phyloP scores from a whole-genome alignment of 2,113 vertebrate species.

The Mesembrinibis cayennensis region DNA sequence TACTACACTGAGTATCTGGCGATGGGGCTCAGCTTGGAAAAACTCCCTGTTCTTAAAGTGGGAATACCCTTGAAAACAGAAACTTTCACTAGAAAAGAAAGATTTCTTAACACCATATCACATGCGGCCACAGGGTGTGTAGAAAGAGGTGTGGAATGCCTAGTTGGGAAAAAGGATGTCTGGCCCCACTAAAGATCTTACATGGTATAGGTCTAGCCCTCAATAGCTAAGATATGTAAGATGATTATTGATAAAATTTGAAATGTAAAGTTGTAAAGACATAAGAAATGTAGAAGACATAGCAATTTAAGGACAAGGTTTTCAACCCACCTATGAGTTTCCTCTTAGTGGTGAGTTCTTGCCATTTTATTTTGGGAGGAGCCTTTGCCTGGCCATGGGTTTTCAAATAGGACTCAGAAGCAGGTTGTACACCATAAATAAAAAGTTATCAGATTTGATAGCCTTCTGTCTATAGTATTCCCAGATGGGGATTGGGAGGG shows the following conservation, averaged over 20 bases:
- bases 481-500: not conserved
- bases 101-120: not conserved
- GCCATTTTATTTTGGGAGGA: not conserved
- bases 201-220: not conserved
- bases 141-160: not conserved
- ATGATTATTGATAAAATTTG: not conserved
- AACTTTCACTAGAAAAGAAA: not conserved
- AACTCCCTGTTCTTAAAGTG: not conserved
- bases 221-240: not conserved
- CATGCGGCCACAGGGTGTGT: not conserved
- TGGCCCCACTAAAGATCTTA: not conserved
- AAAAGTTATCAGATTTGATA: not conserved
- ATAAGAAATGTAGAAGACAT: not conserved
- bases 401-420: not conserved
- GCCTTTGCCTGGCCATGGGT: not conserved
- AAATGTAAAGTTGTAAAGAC: not conserved
- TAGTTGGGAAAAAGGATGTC: not conserved
- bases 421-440: not conserved
- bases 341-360: not conserved
- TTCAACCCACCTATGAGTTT: not conserved
- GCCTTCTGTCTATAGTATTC: not conserved
- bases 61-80: not conserved
- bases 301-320: not conserved
- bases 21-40: not conserved
- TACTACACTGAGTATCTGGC: not conserved